Evolutionary conservation across 2,888 invertebrate genomes (phyloP).

Genomic region (Pseudoips prasinana): DNA sequence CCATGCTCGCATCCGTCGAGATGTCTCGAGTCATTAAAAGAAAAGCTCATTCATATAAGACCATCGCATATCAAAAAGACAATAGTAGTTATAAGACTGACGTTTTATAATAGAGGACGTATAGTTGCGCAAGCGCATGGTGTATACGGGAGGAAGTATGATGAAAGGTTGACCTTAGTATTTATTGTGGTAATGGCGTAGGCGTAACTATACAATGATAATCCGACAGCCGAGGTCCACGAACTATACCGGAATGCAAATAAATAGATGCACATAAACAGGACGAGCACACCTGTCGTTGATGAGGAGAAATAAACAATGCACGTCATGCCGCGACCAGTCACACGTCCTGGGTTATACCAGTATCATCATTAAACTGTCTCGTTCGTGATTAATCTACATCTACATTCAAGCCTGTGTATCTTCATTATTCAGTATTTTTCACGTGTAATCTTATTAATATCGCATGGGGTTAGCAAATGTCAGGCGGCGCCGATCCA

Average conservation of each 20-base stretch:
- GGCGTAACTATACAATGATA: conserved; percentile 62
- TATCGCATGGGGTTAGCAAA: too few relatives aligned
- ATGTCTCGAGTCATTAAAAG: too few relatives aligned
- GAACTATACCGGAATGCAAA: conserved; percentile 78
- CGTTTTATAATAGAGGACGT: conserved; percentile 38
- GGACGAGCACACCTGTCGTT: conserved; percentile 74
- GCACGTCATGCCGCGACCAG: conserved; percentile 56
- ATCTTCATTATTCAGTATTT: too few relatives aligned
- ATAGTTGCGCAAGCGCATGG: conserved; percentile 45
- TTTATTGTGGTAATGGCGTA: conserved; percentile 31
- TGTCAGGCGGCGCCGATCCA: too few relatives aligned
- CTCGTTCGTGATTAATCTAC: background rate
- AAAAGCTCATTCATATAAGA: too few relatives aligned
- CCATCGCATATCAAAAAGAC: too few relatives aligned
- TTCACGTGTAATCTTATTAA: too few relatives aligned
- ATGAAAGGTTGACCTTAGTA: conserved; percentile 59
- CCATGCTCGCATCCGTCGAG: too few relatives aligned
- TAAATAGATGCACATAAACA: conserved; percentile 74
- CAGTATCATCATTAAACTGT: conserved; percentile 10
- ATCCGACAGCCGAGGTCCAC: conserved; percentile 63
- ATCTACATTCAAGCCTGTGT: too few relatives aligned
- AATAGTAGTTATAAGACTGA: too few relatives aligned
- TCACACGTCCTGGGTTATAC: conserved; percentile 33
- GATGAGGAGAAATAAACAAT: conserved; percentile 71
- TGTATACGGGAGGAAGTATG: conserved; percentile 39